Conservation (phyloP, 2,113 vertebrate species). For the Bubo bubo region DNA sequence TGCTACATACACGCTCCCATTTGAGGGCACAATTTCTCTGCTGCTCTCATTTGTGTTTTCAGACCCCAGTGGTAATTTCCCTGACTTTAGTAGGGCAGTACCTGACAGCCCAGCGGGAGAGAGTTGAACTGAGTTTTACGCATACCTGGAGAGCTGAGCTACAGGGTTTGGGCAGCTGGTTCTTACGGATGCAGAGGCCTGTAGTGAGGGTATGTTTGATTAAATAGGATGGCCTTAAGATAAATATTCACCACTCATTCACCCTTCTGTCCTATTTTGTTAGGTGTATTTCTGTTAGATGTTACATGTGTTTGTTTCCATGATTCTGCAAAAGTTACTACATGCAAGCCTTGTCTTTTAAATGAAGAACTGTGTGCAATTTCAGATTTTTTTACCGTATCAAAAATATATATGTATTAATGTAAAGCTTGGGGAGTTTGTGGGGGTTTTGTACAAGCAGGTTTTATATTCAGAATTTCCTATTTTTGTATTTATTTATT, state of each 20-base stretch:
- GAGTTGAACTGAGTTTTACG: not conserved
- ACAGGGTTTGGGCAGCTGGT: not conserved
- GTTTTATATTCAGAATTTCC: slow-evolving; percentile 12
- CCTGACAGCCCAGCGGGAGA: not conserved
- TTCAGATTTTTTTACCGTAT: not conserved
- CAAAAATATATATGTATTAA: not conserved
- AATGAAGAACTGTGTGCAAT: not conserved
- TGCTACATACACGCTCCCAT: fast-evolving
- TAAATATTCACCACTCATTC: not conserved
- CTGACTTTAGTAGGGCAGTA: slow-evolving; percentile 31
- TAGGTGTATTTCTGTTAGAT: not conserved
- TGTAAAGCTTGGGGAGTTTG: not conserved
- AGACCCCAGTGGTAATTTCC: not conserved
- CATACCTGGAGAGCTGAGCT: not conserved
- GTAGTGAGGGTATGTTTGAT: not conserved
- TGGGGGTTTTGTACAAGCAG: not conserved
- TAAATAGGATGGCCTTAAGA: not conserved
- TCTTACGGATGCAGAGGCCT: not conserved
- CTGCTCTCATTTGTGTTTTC: slow-evolving; percentile 28
- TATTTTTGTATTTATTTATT: slow-evolving; percentile 54
- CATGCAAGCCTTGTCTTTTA: not conserved
- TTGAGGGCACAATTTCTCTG: not conserved
- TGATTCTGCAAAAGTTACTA: not conserved
- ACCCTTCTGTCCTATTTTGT: not conserved
- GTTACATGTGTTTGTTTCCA: not conserved